Percentiles rank a stretch among this genome's conserved stretches.
These are phyloP conservation scores for Myioborus melanocephalus DNA, from an alignment of 2,797 vertebrate species.

Conservation along the genomic window DNA sequence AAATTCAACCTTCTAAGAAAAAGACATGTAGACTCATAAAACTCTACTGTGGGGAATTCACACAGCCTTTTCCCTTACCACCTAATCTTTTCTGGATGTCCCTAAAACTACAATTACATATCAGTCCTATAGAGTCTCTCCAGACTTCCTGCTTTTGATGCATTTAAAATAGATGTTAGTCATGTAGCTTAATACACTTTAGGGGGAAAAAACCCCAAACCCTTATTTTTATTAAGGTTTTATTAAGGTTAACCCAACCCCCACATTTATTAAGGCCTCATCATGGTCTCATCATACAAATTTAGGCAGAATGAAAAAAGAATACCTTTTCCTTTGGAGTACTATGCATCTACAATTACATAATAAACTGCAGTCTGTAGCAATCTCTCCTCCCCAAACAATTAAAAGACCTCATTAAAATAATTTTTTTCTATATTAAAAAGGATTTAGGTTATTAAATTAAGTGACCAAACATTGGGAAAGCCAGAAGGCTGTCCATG, in stretches of 20 bases:
- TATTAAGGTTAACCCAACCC: background rate
- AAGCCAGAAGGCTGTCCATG: background rate
- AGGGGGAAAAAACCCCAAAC: background rate
- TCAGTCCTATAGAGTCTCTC: background rate
- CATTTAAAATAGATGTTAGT: background rate
- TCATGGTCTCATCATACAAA: background rate
- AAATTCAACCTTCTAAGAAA: background rate
- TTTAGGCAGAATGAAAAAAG: background rate
- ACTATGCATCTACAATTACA: background rate
- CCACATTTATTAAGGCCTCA: background rate
- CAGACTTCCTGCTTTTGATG: background rate
- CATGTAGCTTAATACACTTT: background rate
- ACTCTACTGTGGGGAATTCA: background rate
- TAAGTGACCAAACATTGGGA: background rate
- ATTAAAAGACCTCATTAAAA: background rate
- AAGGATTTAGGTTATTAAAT: background rate
- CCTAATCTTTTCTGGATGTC: background rate
- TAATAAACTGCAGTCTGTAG: background rate
- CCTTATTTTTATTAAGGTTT: background rate
- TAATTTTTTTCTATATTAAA: background rate
- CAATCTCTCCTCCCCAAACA: background rate
- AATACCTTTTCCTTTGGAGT: background rate
- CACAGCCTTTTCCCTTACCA: background rate
- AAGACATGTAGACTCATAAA: background rate
- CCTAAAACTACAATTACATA: background rate